Conservation (phyloP, 2,888 invertebrate genomes). For the Diogma glabrata region DNA sequence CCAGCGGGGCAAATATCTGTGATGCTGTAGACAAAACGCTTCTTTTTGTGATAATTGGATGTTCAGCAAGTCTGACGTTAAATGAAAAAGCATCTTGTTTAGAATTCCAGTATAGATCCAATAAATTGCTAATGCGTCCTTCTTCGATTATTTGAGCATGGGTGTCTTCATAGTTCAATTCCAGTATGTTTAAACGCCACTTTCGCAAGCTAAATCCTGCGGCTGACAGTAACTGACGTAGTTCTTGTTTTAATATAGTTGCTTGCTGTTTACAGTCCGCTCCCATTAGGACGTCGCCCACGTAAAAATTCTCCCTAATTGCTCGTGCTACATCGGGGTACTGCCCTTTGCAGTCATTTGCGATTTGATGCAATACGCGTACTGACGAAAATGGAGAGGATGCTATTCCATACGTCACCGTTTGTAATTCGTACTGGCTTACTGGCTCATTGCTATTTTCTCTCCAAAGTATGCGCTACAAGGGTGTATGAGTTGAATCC, state of each 20-base stretch:
- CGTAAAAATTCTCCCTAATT: too few relatives aligned
- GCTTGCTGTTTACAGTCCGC: conserved; percentile 15
- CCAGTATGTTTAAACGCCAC: conserved; percentile 17
- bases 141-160: neutral
- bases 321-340: too few relatives aligned
- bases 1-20: too few relatives aligned
- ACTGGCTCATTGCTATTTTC: too few relatives aligned
- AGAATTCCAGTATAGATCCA: neutral
- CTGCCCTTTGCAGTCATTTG: too few relatives aligned
- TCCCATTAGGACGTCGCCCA: conserved; percentile 20
- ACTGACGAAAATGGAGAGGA: conserved; percentile 20
- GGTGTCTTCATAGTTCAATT: too few relatives aligned
- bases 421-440: too few relatives aligned
- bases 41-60: neutral
- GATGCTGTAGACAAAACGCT: too few relatives aligned
- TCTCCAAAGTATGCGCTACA: too few relatives aligned
- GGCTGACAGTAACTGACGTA: conserved; percentile 11
- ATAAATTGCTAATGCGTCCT: too few relatives aligned
- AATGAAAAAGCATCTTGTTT: neutral
- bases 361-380: too few relatives aligned
- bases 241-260: conserved; percentile 12
- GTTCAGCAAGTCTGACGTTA: too few relatives aligned
- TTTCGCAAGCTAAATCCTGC: conserved; percentile 17
- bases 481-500: conserved; percentile 17
- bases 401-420: conserved; percentile 21